Base-by-base conservation (phyloP, 2,888 invertebrate genomes). In the Troilus luridus region DNA sequence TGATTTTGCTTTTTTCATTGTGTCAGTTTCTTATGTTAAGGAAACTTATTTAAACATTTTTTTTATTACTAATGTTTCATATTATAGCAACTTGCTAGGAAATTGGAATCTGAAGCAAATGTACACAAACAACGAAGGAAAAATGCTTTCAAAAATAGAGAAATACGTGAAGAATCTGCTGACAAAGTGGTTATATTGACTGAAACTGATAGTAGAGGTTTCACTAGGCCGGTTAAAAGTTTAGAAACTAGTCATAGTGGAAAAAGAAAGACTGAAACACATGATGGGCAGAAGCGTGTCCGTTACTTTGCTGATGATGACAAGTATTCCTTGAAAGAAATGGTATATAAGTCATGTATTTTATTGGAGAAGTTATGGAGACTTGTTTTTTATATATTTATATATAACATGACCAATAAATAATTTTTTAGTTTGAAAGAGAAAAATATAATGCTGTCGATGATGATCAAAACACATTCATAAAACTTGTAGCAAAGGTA, bases 281-380 rank as follows among this genome's bases (percentile, higher is more conserved):
- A 98, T 93, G 94, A 94, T 90, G 94, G 94, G 89, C 95, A 96
- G 92, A 95, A 98, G 93, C 95, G 98, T 92, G 95, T 96, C 9
- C 96, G 97, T 91, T 98, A 98, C 94, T 98, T 98, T 95, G 96
- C 97, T 8, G 98, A 98, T 95, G 98, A 98, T 95, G 98, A 98
- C 94, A 97, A 97, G 94, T 97, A 97, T 94, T 96, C 97, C 91
- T 95, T 99, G 67, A 96, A 97, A 94, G 96, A 97, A 94, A 97
- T 99, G 97, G 97, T 96, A 94, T 94, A 94, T 93, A 64, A 60
- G 67, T 72, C 72, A 88, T 88, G 88, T 58, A 27, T 85, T 21
- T 85, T 85, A 56, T 56, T 85, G 81, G 81, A 21, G 56, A 11
- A 85, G 64, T 59, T 88, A 27, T 24, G 72, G 72, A 67, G 90